Conservation (phyloP, 2,797 vertebrate genomes). For the Enteromius anoplus region DNA sequence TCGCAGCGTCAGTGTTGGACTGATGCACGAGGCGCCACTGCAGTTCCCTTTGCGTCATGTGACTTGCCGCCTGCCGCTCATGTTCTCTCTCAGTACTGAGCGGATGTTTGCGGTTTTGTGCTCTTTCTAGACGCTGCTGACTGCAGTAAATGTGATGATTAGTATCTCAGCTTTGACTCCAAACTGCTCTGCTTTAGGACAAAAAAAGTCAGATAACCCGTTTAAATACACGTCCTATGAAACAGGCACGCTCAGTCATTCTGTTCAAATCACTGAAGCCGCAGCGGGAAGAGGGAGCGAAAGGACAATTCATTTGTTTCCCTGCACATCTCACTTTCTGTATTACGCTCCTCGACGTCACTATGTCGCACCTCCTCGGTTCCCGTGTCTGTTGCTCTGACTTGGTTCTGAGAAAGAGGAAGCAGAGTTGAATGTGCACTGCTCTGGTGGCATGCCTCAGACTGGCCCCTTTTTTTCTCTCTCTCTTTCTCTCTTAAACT, state of each 20-base stretch:
- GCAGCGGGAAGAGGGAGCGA: not conserved
- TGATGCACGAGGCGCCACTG: slow-evolving; percentile 1
- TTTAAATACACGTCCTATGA: not conserved
- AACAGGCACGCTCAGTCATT: not conserved
- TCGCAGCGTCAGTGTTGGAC: not conserved
- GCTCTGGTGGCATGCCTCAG: not conserved
- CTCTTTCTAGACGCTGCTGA: slow-evolving; percentile 36
- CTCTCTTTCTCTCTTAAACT: not conserved
- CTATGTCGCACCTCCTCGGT: not conserved
- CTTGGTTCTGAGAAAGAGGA: slow-evolving; percentile 24
- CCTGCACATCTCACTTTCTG: not conserved
- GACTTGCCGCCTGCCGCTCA: slow-evolving; percentile 16
- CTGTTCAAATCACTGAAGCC: not conserved
- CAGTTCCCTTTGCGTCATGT: slow-evolving; percentile 29
- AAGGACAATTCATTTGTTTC: not conserved
- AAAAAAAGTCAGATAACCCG: not conserved
- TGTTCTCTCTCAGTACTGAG: slow-evolving; percentile 27
- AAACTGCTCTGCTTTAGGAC: slow-evolving; percentile 2
- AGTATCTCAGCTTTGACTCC: slow-evolving; percentile 6
- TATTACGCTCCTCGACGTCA: slow-evolving; percentile 6
- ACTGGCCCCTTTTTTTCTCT: not conserved
- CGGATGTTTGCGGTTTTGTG: slow-evolving; percentile 53
- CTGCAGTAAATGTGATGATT: slow-evolving; percentile 35
- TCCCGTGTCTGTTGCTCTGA: not conserved
- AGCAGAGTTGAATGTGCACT: slow-evolving; percentile 7